Conservation (phyloP, 1,140 invertebrate species). For the Atta cephalotes region DNA sequence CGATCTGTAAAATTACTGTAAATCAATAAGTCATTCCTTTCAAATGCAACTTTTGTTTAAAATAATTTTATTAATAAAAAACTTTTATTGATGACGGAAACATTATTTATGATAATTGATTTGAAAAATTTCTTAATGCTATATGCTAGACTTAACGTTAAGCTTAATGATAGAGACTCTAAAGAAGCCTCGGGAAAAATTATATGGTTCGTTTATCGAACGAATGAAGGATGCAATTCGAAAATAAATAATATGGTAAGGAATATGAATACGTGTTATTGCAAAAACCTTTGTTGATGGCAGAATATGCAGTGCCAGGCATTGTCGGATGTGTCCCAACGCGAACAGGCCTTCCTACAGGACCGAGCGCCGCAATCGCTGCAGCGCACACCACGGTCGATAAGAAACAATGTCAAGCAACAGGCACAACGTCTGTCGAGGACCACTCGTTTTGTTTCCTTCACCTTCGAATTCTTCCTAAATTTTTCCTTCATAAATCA, state of each 20-base stretch:
- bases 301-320: constrained; percentile 82
- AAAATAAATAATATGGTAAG: background rate
- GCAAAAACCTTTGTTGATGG: constrained; percentile 80
- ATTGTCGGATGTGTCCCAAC: constrained; percentile 77
- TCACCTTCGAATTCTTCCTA: constrained; percentile 74
- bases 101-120: constrained; percentile 7
- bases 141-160: background rate
- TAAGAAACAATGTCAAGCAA: constrained; percentile 81
- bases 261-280: background rate
- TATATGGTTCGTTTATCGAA: background rate
- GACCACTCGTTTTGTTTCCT: constrained; percentile 59
- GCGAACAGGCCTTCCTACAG: constrained; percentile 80
- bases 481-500: constrained; percentile 45
- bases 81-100: too few relatives aligned
- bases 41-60: background rate
- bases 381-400: constrained; percentile 78
- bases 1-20: constrained; percentile 69
- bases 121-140: background rate
- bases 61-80: background rate
- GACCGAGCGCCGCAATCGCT: constrained; percentile 79
- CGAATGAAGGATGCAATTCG: constrained; percentile 9
- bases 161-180: constrained; percentile 1
- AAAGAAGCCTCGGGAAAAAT: background rate
- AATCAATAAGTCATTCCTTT: background rate
- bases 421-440: constrained; percentile 81